A percentile compares a stretch with the other conserved stretches of the same genome.
These are phyloP conservation scores for Portunus trituberculatus DNA, from an alignment of 1,140 invertebrate genomes.

Conservation along the genomic window DNA sequence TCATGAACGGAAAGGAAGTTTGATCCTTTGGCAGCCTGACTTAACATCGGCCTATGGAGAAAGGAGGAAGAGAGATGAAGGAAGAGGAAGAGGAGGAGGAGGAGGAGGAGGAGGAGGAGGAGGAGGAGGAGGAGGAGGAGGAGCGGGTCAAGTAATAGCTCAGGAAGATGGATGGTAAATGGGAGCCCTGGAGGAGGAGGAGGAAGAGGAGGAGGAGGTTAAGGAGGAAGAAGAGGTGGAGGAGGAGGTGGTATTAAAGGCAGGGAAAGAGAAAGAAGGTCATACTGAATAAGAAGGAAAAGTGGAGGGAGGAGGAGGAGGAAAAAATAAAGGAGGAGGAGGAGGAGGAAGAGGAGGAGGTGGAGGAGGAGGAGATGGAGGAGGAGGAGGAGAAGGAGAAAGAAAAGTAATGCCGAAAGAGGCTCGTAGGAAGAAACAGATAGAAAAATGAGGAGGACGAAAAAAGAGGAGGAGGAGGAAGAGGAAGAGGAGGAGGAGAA, in stretches of 20 bases:
- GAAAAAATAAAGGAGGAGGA: neutral
- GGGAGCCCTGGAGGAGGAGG: no score
- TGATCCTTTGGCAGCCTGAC: no score
- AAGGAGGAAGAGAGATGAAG: no score
- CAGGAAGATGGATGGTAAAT: no score
- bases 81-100: no score
- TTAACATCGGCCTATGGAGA: no score
- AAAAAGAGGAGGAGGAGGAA: neutral
- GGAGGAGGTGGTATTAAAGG: neutral
- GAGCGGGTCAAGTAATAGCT: no score
- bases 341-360: neutral
- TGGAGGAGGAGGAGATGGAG: neutral
- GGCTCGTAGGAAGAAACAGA: neutral
- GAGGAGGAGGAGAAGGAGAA: neutral
- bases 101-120: no score
- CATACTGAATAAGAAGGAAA: neutral
- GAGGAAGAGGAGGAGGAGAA: neutral
- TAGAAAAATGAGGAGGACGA: neutral
- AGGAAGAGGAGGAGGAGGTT: no score
- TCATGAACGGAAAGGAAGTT: no score
- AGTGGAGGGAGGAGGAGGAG: neutral
- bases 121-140: no score
- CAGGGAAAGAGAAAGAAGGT: neutral
- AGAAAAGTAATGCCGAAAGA: neutral
- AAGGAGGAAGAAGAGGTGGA: no score